These are phyloP conservation scores for Coremacera marginata DNA, from an alignment of 2,888 invertebrate species.

Conservation along the genomic window DNA sequence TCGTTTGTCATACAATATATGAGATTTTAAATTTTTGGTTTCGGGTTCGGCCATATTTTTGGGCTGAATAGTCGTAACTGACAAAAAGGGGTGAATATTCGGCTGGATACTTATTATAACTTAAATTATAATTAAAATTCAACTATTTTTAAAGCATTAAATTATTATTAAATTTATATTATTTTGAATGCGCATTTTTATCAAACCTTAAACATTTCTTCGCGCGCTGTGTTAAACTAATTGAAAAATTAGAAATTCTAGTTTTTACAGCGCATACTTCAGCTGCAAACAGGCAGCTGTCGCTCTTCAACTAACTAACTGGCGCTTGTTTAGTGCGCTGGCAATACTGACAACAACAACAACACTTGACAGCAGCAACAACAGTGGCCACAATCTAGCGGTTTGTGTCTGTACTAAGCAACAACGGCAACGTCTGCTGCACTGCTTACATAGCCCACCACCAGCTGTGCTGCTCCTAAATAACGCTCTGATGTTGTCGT, in stretches of 20 bases:
- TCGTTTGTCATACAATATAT: too few species aligned
- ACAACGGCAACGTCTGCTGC: background rate
- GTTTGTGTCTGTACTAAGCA: conserved; percentile 18
- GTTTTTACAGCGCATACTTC: background rate
- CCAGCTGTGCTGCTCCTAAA: background rate
- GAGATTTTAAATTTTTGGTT: too few species aligned
- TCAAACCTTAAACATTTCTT: too few species aligned
- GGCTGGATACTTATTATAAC: too few species aligned
- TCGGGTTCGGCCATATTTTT: too few species aligned
- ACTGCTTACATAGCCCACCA: background rate
- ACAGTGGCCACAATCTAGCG: conserved; percentile 5
- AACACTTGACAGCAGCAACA: conserved; percentile 24
- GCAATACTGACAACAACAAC: conserved; percentile 17
- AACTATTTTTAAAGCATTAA: too few species aligned
- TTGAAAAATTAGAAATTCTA: conserved; percentile 1
- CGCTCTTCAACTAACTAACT: background rate
- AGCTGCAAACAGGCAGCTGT: conserved; percentile 10
- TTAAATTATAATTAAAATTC: too few species aligned
- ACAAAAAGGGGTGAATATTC: too few species aligned
- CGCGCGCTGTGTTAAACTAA: too few species aligned
- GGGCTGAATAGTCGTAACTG: too few species aligned
- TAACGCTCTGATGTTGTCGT: background rate
- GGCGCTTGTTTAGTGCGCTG: background rate
- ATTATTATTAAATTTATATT: too few species aligned
- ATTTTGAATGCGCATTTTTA: too few species aligned